Conservation (phyloP, 2,888 invertebrate species). For the Xestia xanthographa region DNA sequence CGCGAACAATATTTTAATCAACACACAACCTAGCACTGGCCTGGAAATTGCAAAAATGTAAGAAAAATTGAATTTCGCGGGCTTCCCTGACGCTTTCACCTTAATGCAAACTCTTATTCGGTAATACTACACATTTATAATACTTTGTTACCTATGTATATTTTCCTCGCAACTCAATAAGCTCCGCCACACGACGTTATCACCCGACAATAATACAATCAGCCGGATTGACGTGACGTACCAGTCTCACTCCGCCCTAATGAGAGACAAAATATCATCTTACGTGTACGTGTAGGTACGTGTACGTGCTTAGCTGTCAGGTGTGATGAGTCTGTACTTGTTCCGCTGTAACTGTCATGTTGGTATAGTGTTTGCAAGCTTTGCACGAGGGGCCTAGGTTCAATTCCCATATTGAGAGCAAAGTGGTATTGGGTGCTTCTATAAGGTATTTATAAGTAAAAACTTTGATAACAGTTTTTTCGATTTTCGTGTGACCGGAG, state of each 20-base stretch:
- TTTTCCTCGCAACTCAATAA: constrained; percentile 7
- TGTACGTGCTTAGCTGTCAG: constrained; percentile 12
- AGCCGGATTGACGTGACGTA: constrained; percentile 14
- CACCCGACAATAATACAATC: constrained; percentile 13
- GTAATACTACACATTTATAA: background rate
- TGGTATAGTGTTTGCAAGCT: background rate
- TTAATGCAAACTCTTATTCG: background rate
- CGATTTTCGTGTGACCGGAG: background rate
- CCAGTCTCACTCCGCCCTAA: constrained; percentile 5
- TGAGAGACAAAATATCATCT: constrained; percentile 27
- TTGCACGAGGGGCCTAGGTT: background rate
- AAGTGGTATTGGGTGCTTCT: background rate
- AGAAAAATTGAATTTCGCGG: no score
- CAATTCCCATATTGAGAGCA: background rate
- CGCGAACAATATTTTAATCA: no score
- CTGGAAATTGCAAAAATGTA: no score
- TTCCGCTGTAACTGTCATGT: background rate
- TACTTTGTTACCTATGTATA: background rate
- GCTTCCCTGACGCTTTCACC: no score
- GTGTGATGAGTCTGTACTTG: background rate
- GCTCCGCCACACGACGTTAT: constrained; percentile 5
- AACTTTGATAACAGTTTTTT: background rate
- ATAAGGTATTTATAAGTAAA: background rate
- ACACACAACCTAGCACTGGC: no score
- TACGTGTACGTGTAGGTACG: constrained; percentile 1